phyloP scores from a whole-genome alignment of 2,888 invertebrate genomes.

The Andrena minutula region DNA sequence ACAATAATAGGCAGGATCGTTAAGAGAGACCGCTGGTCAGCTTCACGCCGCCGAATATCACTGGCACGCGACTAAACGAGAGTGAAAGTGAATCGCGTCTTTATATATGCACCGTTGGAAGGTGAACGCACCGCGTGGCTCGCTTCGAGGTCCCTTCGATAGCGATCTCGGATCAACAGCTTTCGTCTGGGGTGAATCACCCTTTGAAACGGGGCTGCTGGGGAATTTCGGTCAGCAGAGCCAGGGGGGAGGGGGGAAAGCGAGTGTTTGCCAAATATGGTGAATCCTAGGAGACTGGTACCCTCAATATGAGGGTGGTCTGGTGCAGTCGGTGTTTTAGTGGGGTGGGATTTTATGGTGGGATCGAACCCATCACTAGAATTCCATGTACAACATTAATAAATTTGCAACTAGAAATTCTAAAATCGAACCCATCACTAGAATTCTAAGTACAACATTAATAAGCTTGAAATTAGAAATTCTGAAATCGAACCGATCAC shows the following conservation, averaged over 20 bases:
- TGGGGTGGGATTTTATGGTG: too few relatives aligned
- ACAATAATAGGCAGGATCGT: neutral
- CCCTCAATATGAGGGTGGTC: too few relatives aligned
- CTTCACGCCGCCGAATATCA: conserved; percentile 49
- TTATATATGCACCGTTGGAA: conserved; percentile 73
- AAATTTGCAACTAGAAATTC: too few relatives aligned
- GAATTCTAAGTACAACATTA: too few relatives aligned
- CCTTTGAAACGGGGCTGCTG: conserved; percentile 5
- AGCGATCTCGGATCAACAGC: conserved; percentile 53
- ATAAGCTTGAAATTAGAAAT: too few relatives aligned
- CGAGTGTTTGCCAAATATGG: neutral
- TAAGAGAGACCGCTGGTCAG: neutral
- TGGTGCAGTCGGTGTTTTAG: too few relatives aligned
- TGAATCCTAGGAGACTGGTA: neutral
- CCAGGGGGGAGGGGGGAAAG: neutral
- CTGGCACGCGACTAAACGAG: conserved; percentile 72
- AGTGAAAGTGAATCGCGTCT: conserved; percentile 76
- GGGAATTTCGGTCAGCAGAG: conserved; percentile 5
- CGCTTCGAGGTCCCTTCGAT: conserved; percentile 69
- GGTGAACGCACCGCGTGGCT: conserved; percentile 68
- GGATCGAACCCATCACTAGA: too few relatives aligned
- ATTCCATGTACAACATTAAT: too few relatives aligned
- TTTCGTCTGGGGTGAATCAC: conserved; percentile 31
- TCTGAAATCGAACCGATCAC: too few relatives aligned
- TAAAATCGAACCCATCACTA: too few relatives aligned